Evolutionary conservation across 2,113 vertebrate species (phyloP).

Genomic region (Axis porcinus): DNA sequence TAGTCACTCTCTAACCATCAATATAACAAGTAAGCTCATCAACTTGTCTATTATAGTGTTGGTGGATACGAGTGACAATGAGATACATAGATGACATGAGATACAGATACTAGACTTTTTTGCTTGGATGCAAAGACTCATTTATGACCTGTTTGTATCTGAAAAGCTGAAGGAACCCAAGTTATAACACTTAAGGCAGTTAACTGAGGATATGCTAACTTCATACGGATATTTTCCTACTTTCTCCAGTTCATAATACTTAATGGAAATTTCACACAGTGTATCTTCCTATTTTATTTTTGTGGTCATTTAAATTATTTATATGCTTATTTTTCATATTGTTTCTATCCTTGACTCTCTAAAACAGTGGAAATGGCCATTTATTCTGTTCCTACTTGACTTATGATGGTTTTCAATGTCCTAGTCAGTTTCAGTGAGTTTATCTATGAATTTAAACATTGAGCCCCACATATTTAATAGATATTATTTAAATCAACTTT

Average conservation of each 20-base stretch:
- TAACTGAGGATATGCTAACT: not conserved
- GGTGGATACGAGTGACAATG: not conserved
- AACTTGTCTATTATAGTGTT: not conserved
- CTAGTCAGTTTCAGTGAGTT: not conserved
- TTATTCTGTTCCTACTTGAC: not conserved
- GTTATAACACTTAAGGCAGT: not conserved
- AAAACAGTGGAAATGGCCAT: not conserved
- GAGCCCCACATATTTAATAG: not conserved
- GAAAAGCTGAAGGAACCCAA: not conserved
- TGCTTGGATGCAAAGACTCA: not conserved
- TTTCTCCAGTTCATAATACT: not conserved
- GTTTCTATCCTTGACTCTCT: not conserved
- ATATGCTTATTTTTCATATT: not conserved
- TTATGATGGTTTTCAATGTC: conserved; percentile 12
- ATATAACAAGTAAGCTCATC: not conserved
- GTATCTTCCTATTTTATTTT: not conserved
- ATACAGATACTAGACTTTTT: not conserved
- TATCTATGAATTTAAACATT: not conserved
- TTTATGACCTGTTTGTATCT: not conserved
- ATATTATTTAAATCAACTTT: not conserved
- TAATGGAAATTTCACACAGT: not conserved
- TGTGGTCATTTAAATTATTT: not conserved
- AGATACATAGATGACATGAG: not conserved
- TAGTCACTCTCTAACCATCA: not conserved
- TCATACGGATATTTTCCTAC: not conserved